phyloP scores from a whole-genome alignment of 2,888 invertebrate genomes.

The Gymnocheta viridis region DNA sequence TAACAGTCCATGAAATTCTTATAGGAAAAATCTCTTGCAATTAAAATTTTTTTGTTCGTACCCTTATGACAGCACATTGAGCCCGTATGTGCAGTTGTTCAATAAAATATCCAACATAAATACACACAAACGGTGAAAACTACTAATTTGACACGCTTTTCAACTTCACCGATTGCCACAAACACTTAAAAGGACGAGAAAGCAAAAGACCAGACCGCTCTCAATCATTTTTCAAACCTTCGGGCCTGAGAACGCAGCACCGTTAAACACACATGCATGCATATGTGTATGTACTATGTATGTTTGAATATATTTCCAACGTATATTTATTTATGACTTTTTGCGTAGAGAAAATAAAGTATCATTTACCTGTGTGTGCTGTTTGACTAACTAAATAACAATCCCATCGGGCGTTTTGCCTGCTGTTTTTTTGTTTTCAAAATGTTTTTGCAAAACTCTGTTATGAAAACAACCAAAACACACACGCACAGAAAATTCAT shows the following conservation, averaged over 20 bases:
- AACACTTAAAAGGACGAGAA: not conserved
- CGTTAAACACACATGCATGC: too few species aligned
- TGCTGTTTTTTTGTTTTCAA: conserved; percentile 21
- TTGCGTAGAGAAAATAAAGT: conserved; percentile 19
- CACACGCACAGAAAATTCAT: conserved; percentile 27
- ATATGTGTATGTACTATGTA: too few species aligned
- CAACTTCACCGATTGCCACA: conserved; percentile 51
- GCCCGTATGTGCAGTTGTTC: conserved; percentile 64
- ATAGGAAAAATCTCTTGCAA: conserved; percentile 18
- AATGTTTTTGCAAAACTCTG: conserved; percentile 7
- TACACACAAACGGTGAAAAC: conserved; percentile 16
- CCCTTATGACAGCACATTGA: conserved; percentile 58
- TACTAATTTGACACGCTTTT: conserved; percentile 67
- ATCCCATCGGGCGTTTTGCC: conserved; percentile 1
- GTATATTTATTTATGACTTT: conserved; percentile 54
- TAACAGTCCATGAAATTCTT: conserved; percentile 17
- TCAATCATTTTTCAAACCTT: conserved; percentile 31
- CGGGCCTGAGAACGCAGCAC: not conserved
- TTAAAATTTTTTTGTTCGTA: not conserved
- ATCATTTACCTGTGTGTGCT: conserved; percentile 60
- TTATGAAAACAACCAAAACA: not conserved
- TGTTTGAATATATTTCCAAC: too few species aligned
- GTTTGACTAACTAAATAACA: conserved; percentile 25
- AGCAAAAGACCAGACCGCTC: not conserved
- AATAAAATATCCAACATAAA: not conserved